Conservation (phyloP, 2,113 vertebrate species). For the Daboia siamensis region DNA sequence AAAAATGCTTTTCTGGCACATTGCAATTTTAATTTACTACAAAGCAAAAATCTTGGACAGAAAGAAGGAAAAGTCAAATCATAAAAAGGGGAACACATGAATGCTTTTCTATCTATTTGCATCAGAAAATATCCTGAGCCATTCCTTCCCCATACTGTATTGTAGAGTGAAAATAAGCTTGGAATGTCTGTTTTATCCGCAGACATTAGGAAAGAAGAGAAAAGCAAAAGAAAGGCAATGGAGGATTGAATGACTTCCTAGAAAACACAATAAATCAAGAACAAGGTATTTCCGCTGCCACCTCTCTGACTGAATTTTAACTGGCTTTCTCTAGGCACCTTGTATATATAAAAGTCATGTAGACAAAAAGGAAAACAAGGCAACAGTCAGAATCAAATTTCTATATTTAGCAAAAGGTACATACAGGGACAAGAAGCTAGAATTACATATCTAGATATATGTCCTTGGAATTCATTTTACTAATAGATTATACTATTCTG, state of each 20-base stretch:
- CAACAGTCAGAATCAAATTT: neutral
- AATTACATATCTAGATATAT: neutral
- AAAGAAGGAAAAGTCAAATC: conserved; percentile 43
- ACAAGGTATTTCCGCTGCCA: neutral
- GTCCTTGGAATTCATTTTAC: neutral
- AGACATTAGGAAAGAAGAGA: conserved; percentile 4
- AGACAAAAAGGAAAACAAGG: neutral
- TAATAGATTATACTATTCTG: neutral
- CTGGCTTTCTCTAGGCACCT: neutral
- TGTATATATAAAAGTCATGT: neutral
- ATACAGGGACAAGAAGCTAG: neutral
- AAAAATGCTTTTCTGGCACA: neutral
- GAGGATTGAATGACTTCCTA: neutral
- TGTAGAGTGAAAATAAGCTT: neutral
- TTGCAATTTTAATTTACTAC: conserved; percentile 15
- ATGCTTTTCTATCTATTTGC: conserved; percentile 15
- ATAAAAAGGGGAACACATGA: conserved; percentile 39
- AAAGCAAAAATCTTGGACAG: conserved; percentile 27
- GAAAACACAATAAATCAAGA: conserved; percentile 3
- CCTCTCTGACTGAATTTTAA: neutral
- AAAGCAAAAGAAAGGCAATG: neutral
- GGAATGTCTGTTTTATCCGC: neutral
- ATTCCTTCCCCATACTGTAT: neutral
- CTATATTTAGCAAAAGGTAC: neutral
- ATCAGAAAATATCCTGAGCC: neutral